A percentile compares a stretch with the other conserved stretches of the same genome.
Conservation (phyloP, 2,113 vertebrate species). For the Calonectris borealis region DNA sequence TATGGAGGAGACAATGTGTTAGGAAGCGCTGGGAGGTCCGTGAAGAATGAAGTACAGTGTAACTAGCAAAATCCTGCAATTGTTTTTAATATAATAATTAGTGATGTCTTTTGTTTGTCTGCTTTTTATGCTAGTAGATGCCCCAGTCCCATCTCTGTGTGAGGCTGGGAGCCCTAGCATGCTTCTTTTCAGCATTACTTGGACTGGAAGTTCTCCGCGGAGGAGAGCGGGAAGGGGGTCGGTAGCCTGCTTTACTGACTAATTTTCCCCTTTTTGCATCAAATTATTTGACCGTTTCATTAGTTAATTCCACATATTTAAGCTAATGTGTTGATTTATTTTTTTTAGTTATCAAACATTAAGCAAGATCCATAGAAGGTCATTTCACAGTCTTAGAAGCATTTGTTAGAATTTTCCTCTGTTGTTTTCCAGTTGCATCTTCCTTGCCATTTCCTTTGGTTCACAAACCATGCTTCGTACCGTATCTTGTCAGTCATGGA, state of each 20-base stretch:
- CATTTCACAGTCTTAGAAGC: neutral
- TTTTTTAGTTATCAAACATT: too few relatives aligned
- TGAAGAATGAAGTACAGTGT: neutral
- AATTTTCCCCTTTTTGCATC: neutral
- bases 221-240: neutral
- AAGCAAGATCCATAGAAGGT: neutral
- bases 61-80: neutral
- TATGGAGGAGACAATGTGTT: neutral
- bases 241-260: neutral
- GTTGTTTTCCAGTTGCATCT: neutral
- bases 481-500: neutral
- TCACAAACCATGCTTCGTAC: neutral
- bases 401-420: neutral
- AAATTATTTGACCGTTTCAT: neutral
- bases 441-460: neutral
- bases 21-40: neutral
- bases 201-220: neutral
- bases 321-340: neutral
- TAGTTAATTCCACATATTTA: neutral
- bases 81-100: neutral
- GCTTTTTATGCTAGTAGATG: neutral
- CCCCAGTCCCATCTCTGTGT: neutral
- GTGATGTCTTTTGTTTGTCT: neutral
- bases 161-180: neutral
- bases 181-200: neutral